phyloP scores from a whole-genome alignment of 1,140 invertebrate species.

The Paraescarpia echinospica region DNA sequence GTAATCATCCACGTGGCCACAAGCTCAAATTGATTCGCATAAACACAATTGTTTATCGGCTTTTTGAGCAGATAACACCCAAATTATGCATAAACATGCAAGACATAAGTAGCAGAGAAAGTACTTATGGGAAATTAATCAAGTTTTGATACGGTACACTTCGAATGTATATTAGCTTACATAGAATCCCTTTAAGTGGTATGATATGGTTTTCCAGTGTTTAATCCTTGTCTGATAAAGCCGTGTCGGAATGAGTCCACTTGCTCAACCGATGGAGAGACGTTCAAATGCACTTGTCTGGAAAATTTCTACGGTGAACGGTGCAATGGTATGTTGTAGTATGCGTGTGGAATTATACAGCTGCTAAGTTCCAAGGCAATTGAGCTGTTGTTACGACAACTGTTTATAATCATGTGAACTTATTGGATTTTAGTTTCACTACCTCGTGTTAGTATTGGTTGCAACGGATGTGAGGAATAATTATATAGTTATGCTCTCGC shows the following conservation, averaged over 20 bases:
- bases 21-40: no score
- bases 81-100: no score
- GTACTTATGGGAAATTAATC: no score
- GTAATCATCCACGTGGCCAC: no score
- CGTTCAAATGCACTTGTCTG: not conserved
- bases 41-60: no score
- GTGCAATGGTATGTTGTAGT: not conserved
- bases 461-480: not conserved
- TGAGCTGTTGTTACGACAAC: no score
- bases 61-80: no score
- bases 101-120: no score
- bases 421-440: not conserved
- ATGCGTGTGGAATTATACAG: not conserved
- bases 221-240: not conserved
- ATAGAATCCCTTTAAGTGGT: no score
- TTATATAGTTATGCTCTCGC: no score
- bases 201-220: not conserved
- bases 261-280: not conserved
- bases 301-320: not conserved
- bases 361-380: not conserved
- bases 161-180: no score
- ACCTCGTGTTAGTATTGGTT: not conserved
- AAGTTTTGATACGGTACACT: no score
- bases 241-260: not conserved
- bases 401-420: not conserved